Base-by-base conservation (phyloP, 2,888 invertebrate species). In the Odontocerum albicorne region DNA sequence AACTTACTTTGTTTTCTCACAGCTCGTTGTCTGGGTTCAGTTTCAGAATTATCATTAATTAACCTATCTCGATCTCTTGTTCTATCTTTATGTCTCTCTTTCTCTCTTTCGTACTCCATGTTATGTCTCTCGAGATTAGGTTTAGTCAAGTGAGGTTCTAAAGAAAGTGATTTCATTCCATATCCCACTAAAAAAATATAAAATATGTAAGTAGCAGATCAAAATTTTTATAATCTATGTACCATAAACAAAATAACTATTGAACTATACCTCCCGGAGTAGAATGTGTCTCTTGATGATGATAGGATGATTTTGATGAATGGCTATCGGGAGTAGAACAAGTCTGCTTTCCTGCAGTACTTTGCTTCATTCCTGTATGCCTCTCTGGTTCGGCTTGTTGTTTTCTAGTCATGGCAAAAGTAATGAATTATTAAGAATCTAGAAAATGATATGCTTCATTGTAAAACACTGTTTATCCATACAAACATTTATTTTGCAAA, bases 41-140 rank as follows among this genome's bases (percentile, higher is more conserved):
- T 32, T 47, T 51, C 57, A 12, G 39, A 35, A 55, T 45, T 55
- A 16, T 55, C 46, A 63, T 68, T 65, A 61, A 67, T 67, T 65
- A 53, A 69, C 27, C 43, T 42, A 19, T 49, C 43, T 42, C 72
- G 71, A 33, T 77, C 70, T 45, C 65, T 52, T 16, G 58, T 52
- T n/a, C 57, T 65, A 2, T 69, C 68, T 16, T 64, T 63, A 1
- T 63, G 60, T 12, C 62, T 61, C 21, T 65, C 66, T 8, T 66
- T 38, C 66, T 74, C 66, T 68, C 72, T 65, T 59, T 81, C 81
- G 21, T 80, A 66, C 51, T 81, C 67, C 63, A 75, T 75, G 62
- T 78, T 78, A 62, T 77, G 78, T 62, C 75, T 76, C 63, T 80
- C 79, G 15, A 78, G 64, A 62, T 79, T 79, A 1, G 79, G 77